phyloP scores from a whole-genome alignment of 2,888 invertebrate species.

The Belgica antarctica region DNA sequence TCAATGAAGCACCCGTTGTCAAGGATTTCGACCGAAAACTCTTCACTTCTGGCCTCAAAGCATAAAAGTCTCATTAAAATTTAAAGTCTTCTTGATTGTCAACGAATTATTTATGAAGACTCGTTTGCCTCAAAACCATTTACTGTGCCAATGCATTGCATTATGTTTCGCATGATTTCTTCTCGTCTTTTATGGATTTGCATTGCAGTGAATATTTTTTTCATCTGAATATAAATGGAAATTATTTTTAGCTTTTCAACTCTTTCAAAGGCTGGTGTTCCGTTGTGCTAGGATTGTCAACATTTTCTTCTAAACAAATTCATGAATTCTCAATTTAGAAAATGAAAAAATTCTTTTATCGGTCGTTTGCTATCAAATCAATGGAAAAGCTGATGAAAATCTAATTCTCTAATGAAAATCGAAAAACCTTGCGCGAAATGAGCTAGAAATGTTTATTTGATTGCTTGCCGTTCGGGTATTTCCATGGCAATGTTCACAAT shows the following conservation, averaged over 20 bases:
- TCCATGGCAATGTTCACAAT: background rate
- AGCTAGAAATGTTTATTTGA: background rate
- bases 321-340: background rate
- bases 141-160: background rate
- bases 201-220: constrained; percentile 1
- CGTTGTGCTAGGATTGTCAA: no score
- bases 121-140: background rate
- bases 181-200: background rate
- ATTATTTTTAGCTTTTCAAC: constrained; percentile 1
- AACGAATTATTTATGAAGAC: background rate
- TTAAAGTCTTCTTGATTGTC: background rate
- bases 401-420: no score
- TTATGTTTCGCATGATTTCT: background rate
- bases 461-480: background rate
- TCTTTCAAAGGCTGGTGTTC: no score
- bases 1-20: background rate
- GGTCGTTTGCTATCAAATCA: background rate
- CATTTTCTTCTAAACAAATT: background rate
- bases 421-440: background rate
- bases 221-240: constrained; percentile 2
- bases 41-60: background rate
- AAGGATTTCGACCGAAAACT: background rate
- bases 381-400: background rate
- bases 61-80: constrained; percentile 1
- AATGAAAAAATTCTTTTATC: background rate